Conservation (phyloP, 2,797 vertebrate genomes). For the Pseudomugil gertrudae region DNA sequence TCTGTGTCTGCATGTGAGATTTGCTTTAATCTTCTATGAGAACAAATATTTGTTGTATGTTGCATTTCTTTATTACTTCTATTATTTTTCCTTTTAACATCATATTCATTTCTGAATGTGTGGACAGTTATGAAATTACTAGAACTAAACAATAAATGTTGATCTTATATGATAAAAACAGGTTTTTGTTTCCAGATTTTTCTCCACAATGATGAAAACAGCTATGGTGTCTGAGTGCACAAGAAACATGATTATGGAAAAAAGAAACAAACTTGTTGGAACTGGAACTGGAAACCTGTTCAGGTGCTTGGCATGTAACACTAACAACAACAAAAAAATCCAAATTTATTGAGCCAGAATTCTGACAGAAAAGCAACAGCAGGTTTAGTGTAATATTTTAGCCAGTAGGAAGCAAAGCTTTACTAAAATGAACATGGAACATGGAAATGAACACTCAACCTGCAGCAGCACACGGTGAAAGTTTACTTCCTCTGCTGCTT, state of each 20-base stretch:
- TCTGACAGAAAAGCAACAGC: not conserved
- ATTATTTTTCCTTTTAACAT: not conserved
- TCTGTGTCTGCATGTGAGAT: slow-evolving; percentile 4
- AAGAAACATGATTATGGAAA: not conserved
- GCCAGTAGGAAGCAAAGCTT: not conserved
- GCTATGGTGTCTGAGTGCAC: not conserved
- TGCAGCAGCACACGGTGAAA: not conserved
- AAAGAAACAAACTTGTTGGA: not conserved
- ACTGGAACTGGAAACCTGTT: not conserved
- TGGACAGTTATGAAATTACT: not conserved
- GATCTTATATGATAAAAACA: not conserved
- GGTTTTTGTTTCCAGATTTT: not conserved
- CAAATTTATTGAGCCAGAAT: too few species aligned
- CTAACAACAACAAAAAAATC: not conserved
- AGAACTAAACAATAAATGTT: not conserved
- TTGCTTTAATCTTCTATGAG: not conserved
- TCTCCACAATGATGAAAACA: not conserved
- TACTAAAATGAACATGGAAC: not conserved
- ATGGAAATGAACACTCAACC: not conserved
- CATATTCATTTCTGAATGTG: not conserved
- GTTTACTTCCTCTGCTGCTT: not conserved
- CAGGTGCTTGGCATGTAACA: not conserved
- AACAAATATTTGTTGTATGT: not conserved
- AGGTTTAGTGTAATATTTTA: not conserved
- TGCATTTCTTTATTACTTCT: not conserved